A percentile compares a stretch with the other conserved stretches of the same genome.
These are phyloP conservation scores for Alosa alosa DNA, from an alignment of 2,113 vertebrate genomes.

Conservation along the genomic window DNA sequence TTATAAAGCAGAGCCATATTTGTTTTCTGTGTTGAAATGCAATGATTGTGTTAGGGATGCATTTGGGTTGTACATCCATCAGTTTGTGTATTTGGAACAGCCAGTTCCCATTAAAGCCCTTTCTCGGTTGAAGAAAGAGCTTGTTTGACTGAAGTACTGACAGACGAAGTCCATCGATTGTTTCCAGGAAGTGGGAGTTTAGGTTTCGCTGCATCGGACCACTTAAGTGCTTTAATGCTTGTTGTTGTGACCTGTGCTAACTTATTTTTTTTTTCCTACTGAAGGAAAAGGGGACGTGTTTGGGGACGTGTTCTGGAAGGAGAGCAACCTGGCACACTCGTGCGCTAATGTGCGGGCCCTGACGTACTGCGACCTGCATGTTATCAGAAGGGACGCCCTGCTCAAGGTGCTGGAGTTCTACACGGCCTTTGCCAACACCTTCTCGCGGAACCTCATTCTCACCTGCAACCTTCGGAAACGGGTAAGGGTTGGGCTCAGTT, in stretches of 20 bases:
- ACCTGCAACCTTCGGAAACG: slow-evolving; percentile 95
- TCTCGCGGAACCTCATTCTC: slow-evolving; percentile 94
- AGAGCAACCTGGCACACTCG: slow-evolving; percentile 85
- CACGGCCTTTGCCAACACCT: slow-evolving; percentile 92
- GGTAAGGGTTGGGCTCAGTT: slow-evolving; percentile 70
- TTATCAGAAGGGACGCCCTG: slow-evolving; percentile 91
- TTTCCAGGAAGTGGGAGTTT: background rate
- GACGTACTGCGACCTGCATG: slow-evolving; percentile 96
- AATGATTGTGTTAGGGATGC: too few species aligned
- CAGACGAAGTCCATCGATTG: background rate
- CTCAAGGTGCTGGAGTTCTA: slow-evolving; percentile 95
- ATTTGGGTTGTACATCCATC: background rate
- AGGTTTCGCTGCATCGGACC: background rate
- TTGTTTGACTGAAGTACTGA: background rate
- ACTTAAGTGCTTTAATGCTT: background rate
- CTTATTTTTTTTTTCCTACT: background rate
- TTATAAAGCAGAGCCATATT: too few species aligned
- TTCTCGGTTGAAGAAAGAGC: background rate
- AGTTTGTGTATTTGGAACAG: background rate
- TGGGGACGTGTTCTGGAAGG: slow-evolving; percentile 98
- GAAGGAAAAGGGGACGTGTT: slow-evolving; percentile 97
- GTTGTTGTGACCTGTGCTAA: background rate
- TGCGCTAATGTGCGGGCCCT: slow-evolving; percentile 94
- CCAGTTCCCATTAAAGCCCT: background rate
- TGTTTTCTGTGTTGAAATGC: too few species aligned